phyloP scores from a whole-genome alignment of 2,888 invertebrate species.

The Drosophila paucipuncta region DNA sequence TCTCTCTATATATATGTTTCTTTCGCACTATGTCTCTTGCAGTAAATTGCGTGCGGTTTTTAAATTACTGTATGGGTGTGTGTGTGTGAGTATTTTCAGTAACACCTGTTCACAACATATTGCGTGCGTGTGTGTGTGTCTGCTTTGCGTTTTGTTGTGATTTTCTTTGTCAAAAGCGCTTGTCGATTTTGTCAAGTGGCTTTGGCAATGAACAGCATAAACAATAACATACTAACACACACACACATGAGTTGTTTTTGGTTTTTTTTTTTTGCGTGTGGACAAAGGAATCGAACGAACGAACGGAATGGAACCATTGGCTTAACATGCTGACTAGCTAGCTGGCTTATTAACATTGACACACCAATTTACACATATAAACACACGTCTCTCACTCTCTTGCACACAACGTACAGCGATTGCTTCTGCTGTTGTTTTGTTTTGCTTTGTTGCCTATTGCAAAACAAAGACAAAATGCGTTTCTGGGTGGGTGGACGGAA shows the following conservation, averaged over 20 bases:
- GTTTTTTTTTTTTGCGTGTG: slow-evolving; percentile 32
- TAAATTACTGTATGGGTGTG: slow-evolving; percentile 16
- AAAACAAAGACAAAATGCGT: slow-evolving; percentile 75
- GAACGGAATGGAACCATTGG: slow-evolving; percentile 37
- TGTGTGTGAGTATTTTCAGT: slow-evolving; percentile 36
- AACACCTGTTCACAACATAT: slow-evolving; percentile 64
- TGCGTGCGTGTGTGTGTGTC: slow-evolving; percentile 25
- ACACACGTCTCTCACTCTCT: slow-evolving; percentile 19
- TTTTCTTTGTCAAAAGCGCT: slow-evolving; percentile 61
- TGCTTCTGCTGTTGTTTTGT: slow-evolving; percentile 20
- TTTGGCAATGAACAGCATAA: slow-evolving; percentile 74
- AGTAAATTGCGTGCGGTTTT: slow-evolving; percentile 40
- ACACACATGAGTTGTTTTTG: slow-evolving; percentile 19
- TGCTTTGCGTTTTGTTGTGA: slow-evolving; percentile 48
- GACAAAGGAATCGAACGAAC: slow-evolving; percentile 59
- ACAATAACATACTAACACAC: slow-evolving; percentile 55
- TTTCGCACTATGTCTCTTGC: not conserved
- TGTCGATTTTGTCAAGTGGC: slow-evolving; percentile 73
- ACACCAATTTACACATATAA: slow-evolving; percentile 27
- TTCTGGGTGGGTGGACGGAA: slow-evolving; percentile 11
- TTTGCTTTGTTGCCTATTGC: slow-evolving; percentile 50
- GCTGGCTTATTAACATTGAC: slow-evolving; percentile 67
- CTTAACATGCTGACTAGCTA: slow-evolving; percentile 37
- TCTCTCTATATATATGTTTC: not conserved
- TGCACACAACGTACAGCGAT: slow-evolving; percentile 19